Evolutionary conservation across 2,113 vertebrate species (phyloP).

Genomic region (Tichodroma muraria): DNA sequence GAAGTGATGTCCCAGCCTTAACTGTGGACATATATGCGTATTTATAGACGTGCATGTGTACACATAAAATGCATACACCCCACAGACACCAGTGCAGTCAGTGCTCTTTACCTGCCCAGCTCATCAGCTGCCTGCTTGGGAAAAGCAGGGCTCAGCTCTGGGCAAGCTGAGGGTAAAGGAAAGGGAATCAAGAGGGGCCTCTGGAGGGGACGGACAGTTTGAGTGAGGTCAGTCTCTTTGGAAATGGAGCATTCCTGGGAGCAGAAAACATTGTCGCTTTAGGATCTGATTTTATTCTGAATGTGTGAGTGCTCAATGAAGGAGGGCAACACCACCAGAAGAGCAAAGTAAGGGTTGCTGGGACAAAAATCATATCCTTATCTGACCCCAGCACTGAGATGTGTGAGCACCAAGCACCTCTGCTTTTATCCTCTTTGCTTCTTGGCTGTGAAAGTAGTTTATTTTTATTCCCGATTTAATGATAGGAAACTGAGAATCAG

Average conservation of each 20-base stretch:
- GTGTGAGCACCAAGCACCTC: neutral
- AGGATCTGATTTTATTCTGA: neutral
- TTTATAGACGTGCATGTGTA: neutral
- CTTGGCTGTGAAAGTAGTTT: neutral
- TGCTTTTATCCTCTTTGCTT: neutral
- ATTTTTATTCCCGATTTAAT: neutral
- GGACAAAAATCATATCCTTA: neutral
- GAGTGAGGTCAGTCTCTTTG: neutral
- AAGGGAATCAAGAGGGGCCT: neutral
- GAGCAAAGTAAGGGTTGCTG: neutral
- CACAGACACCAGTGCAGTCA: neutral
- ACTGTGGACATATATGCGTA: accelerated
- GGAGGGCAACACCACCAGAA: neutral
- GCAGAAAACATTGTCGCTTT: neutral
- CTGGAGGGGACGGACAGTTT: neutral
- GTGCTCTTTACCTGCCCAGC: neutral
- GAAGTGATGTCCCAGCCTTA: neutral
- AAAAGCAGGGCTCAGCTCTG: neutral
- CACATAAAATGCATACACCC: too few species aligned
- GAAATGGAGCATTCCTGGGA: neutral
- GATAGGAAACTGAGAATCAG: neutral
- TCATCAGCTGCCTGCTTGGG: neutral
- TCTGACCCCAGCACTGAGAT: neutral
- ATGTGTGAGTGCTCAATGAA: neutral
- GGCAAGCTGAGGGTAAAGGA: neutral